A percentile compares a stretch with the other conserved stretches of the same genome.
These are phyloP conservation scores for Neoascia interrupta DNA, from an alignment of 2,888 invertebrate genomes.

Conservation along the genomic window DNA sequence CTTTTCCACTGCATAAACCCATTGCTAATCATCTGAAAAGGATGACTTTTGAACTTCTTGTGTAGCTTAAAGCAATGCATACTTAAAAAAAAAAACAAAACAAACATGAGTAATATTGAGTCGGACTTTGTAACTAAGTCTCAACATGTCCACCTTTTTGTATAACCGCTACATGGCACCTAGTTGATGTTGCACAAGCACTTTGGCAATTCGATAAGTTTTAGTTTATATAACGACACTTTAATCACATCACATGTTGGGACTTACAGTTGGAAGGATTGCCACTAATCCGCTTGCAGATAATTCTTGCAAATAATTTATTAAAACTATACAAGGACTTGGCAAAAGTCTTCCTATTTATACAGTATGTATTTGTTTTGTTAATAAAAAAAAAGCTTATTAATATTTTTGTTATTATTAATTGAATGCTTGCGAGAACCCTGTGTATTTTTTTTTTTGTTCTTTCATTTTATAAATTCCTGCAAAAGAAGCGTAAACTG, in stretches of 20 bases:
- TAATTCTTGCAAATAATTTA: background rate
- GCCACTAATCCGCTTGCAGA: no score
- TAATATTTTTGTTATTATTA: constrained; percentile 35
- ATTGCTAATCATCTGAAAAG: constrained; percentile 13
- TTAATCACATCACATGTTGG: constrained; percentile 31
- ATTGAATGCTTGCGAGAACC: constrained; percentile 45
- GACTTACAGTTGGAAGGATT: no score
- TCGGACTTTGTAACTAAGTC: no score
- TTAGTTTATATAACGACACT: constrained; percentile 11
- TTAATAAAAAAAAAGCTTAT: no score
- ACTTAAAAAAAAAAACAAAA: no score
- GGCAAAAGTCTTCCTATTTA: constrained; percentile 10
- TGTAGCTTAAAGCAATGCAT: constrained; percentile 27
- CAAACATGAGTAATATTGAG: no score
- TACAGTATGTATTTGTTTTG: constrained; percentile 14
- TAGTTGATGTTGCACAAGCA: constrained; percentile 31
- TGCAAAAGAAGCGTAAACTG: constrained; percentile 13
- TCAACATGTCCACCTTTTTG: constrained; percentile 3
- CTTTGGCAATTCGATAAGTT: constrained; percentile 12
- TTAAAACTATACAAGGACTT: constrained; percentile 12
- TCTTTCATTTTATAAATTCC: constrained; percentile 12
- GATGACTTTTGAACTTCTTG: constrained; percentile 25
- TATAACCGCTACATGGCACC: background rate
- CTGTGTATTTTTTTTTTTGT: constrained; percentile 41
- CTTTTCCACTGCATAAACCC: constrained; percentile 32